Evolutionary conservation across 2,888 invertebrate species (phyloP).

Genomic region (Tigriopus californicus): DNA sequence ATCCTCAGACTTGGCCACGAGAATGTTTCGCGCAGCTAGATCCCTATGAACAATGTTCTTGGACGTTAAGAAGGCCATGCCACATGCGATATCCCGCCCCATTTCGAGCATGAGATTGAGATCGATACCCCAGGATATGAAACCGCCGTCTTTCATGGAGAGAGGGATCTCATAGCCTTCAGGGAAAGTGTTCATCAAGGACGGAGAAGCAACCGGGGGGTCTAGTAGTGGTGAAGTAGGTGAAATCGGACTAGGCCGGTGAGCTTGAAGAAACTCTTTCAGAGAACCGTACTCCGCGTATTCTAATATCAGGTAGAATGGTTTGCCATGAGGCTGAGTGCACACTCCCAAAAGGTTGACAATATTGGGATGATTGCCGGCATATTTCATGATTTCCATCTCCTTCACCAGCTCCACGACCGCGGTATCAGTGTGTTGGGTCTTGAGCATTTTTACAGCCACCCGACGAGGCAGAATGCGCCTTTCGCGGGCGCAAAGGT

Average conservation of each 20-base stretch:
- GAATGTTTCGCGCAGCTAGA: constrained; percentile 87
- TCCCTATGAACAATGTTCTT: constrained; percentile 92
- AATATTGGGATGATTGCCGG: not conserved
- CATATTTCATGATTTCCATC: not conserved
- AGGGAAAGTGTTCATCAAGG: too few relatives aligned
- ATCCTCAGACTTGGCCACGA: constrained; percentile 50
- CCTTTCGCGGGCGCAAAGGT: not conserved
- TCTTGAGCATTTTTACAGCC: not conserved
- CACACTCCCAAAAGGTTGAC: not conserved
- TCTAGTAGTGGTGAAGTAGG: too few relatives aligned
- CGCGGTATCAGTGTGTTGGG: not conserved
- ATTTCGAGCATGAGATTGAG: too few relatives aligned
- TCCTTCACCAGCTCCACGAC: not conserved
- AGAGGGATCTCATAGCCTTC: too few relatives aligned
- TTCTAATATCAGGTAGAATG: not conserved
- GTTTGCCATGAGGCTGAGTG: not conserved
- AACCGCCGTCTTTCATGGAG: too few relatives aligned
- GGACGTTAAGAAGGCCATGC: constrained; percentile 94
- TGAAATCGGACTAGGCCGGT: too few relatives aligned
- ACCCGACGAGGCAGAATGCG: not conserved
- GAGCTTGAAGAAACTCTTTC: not conserved
- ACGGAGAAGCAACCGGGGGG: too few relatives aligned
- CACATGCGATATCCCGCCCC: constrained; percentile 62
- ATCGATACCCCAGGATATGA: too few relatives aligned
- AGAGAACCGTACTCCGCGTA: not conserved